Percentiles rank a stretch among this genome's conserved stretches.
Evolutionary conservation across 2,797 vertebrate genomes (phyloP).

Genomic region (Danio aesculapii): DNA sequence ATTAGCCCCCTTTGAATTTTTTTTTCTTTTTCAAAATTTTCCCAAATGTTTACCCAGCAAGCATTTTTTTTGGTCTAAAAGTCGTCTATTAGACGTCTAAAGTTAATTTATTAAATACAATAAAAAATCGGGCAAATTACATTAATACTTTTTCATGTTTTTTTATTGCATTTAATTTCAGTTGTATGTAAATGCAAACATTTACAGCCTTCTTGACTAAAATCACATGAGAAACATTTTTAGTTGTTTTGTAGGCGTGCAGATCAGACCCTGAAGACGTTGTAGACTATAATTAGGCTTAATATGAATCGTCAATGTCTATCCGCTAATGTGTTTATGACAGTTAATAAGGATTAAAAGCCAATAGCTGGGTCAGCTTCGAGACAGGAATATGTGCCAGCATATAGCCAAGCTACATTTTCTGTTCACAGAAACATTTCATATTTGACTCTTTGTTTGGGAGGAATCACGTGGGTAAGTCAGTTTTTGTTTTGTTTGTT

Average conservation of each 20-base stretch:
- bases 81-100: too few relatives aligned
- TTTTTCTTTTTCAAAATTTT: too few relatives aligned
- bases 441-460: not conserved
- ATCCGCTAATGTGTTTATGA: conserved; percentile 77
- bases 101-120: too few relatives aligned
- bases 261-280: not conserved
- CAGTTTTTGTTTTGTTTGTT: not conserved
- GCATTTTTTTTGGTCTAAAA: too few relatives aligned
- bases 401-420: conserved; percentile 41
- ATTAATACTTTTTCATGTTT: too few relatives aligned
- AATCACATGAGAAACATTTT: not conserved
- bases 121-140: too few relatives aligned
- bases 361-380: conserved; percentile 69
- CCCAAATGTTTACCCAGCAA: too few relatives aligned
- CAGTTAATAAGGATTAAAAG: conserved; percentile 80
- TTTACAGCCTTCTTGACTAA: not conserved
- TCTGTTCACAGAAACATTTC: not conserved
- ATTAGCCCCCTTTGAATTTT: too few relatives aligned
- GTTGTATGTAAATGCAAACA: too few relatives aligned
- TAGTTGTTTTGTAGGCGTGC: not conserved
- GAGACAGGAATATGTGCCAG: conserved; percentile 7
- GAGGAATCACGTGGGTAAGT: conserved; percentile 32
- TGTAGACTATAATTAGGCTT: conserved; percentile 72
- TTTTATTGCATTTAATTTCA: too few relatives aligned
- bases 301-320: conserved; percentile 54